Evolutionary conservation across 2,797 vertebrate genomes (phyloP).

Genomic region (Amblyopsis hoosieri): DNA sequence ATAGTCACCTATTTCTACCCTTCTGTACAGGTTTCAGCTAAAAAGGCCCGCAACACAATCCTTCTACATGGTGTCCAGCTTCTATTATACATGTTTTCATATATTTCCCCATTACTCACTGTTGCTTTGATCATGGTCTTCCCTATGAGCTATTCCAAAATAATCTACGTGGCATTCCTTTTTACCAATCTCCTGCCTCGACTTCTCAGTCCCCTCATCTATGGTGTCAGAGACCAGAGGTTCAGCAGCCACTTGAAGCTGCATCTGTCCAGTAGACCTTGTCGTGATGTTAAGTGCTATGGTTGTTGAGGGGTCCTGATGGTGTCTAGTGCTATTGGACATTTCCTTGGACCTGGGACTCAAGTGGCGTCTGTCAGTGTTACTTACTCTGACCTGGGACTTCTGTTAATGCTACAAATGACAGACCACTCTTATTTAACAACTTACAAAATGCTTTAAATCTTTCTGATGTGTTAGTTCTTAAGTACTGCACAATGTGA

Average conservation of each 20-base stretch:
- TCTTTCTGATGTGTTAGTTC: too few species aligned
- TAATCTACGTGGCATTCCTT: constrained; percentile 43
- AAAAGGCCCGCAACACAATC: constrained; percentile 65
- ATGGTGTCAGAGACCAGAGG: constrained; percentile 63
- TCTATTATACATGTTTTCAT: constrained; percentile 60
- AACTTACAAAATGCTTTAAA: too few species aligned
- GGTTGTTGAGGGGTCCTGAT: too few species aligned
- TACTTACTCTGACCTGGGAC: too few species aligned
- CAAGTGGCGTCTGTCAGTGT: too few species aligned
- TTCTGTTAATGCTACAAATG: too few species aligned
- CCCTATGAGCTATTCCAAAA: constrained; percentile 27
- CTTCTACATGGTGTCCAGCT: constrained; percentile 68
- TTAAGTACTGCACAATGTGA: too few species aligned
- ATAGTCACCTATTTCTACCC: neutral
- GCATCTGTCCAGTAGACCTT: constrained; percentile 25
- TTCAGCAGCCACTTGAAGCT: constrained; percentile 47
- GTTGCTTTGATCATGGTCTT: neutral
- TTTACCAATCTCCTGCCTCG: constrained; percentile 54
- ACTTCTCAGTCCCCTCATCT: constrained; percentile 69
- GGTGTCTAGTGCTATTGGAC: too few species aligned
- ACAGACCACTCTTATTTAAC: too few species aligned
- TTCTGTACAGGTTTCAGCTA: constrained; percentile 28
- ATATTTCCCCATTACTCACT: constrained; percentile 32
- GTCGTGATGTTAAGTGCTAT: too few species aligned
- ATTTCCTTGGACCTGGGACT: too few species aligned